Evolutionary conservation across 2,113 vertebrate genomes (phyloP), one percentile per base, ranked within the genome.

Genomic region (Trachemys scripta): DNA sequence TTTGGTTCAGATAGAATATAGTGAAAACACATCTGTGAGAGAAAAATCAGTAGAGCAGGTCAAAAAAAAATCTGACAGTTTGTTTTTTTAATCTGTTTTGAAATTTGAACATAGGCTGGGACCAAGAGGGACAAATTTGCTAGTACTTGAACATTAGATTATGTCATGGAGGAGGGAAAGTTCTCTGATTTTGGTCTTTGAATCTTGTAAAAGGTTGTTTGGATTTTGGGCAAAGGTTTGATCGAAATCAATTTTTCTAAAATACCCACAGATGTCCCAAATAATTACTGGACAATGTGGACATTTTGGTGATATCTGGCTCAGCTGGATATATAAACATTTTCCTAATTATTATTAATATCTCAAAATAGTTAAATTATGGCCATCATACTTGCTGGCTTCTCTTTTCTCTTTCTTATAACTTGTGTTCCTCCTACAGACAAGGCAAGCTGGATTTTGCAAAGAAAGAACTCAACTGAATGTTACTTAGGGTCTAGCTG

Each of bases 401-500:
- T 78, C 25, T 27, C 38, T 78, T 78, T 78, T 45, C 42, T 78
- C 25, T 14, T 27, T 45, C 13, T 47, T 47, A 78, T 14, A 78
- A 14, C 42, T 47, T 45, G 12, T 45, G 12, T 78, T 27, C 24
- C 5, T 24, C 25, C 25, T 47, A 27, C 6, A 29, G 22, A 47
- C 24, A 47, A 78, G 25, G 12, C 7, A 78, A 47, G 42, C 25
- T 78, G 22, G 38, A 76, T 24, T 45, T 42, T 38, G 38, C 42
- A 42, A 76, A 78, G 75, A 78, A 45, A 72, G 11, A 47, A 25
- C 75, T 78, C 42, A 8, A 16, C 75, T 82, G 51, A 38, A 82
- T 0, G 0, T 56, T 84, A 14, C 5, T 0, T 5, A n/a, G 27
- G 12, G 1, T 75, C 42, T 59, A n/a, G 10, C 35, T 53, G 16